phyloP scores from a whole-genome alignment of 2,797 vertebrate genomes.

The Antennarius maculatus region DNA sequence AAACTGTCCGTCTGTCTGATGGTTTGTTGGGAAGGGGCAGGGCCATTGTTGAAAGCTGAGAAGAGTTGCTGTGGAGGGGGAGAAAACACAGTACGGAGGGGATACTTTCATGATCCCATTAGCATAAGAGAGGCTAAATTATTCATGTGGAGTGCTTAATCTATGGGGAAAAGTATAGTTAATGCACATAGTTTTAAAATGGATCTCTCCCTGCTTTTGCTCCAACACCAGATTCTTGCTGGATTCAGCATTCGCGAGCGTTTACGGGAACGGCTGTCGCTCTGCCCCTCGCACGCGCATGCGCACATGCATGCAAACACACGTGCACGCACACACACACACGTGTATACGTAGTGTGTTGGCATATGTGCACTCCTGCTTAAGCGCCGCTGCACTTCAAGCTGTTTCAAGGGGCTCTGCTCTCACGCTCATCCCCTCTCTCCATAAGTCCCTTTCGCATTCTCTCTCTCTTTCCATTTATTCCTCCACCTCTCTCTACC shows the following conservation, averaged over 20 bases:
- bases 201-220: conserved; percentile 87
- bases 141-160: conserved; percentile 99
- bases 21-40: conserved; percentile 85
- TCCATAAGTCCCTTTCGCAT: conserved; percentile 64
- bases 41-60: conserved; percentile 96
- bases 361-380: conserved; percentile 57
- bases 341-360: conserved; percentile 16
- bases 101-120: conserved; percentile 99
- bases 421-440: conserved; percentile 71
- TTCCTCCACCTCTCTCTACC: conserved; percentile 52
- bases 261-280: conserved; percentile 91
- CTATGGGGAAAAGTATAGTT: conserved; percentile 99
- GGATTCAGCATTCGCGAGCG: conserved; percentile 95
- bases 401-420: conserved; percentile 83
- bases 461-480: conserved; percentile 72
- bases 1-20: conserved; percentile 63
- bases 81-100: conserved; percentile 85
- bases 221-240: conserved; percentile 96
- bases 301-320: conserved; percentile 38
- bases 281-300: conserved; percentile 47
- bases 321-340: conserved; percentile 5
- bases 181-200: conserved; percentile 99
- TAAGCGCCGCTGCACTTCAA: conserved; percentile 88
- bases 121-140: conserved; percentile 99
- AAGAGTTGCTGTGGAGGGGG: conserved; percentile 88